Conservation (phyloP, 2,888 invertebrate genomes). For the Mimachlamys varia region DNA sequence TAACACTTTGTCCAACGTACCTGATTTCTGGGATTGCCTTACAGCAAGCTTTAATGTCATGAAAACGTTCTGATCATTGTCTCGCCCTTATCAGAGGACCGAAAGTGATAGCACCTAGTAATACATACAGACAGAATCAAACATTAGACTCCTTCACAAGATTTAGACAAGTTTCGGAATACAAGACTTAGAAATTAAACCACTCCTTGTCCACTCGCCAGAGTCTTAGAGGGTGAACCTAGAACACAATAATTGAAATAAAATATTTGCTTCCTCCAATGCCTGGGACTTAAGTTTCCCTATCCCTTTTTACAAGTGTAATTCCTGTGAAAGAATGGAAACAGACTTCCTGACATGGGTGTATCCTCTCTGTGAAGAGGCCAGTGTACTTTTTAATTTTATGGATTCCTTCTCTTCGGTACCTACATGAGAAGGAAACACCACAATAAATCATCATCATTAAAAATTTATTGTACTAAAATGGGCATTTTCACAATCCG, state of each 20-base stretch:
- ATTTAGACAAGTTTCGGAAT: neutral
- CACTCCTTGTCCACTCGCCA: conserved; percentile 28
- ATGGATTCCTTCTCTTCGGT: neutral
- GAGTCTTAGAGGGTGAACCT: conserved; percentile 20
- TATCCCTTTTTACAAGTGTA: neutral
- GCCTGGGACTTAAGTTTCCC: conserved; percentile 4
- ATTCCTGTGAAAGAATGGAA: conserved; percentile 28
- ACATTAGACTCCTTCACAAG: conserved; percentile 32
- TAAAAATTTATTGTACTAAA: neutral
- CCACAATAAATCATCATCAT: neutral
- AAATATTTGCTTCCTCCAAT: neutral
- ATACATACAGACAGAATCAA: conserved; percentile 49
- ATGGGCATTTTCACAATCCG: neutral
- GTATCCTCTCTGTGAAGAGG: neutral
- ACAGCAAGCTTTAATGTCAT: conserved; percentile 32
- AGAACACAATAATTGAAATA: neutral
- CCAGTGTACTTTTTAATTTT: neutral
- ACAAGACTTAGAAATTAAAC: neutral
- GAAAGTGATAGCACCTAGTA: conserved; percentile 51
- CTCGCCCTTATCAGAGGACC: conserved; percentile 49
- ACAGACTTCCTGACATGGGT: neutral
- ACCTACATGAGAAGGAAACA: conserved; percentile 28
- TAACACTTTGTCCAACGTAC: conserved; percentile 21
- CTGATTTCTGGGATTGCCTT: conserved; percentile 25
- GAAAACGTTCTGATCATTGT: conserved; percentile 37